phyloP scores from a whole-genome alignment of 2,888 invertebrate genomes.

The Linhomoeus sp. region DNA sequence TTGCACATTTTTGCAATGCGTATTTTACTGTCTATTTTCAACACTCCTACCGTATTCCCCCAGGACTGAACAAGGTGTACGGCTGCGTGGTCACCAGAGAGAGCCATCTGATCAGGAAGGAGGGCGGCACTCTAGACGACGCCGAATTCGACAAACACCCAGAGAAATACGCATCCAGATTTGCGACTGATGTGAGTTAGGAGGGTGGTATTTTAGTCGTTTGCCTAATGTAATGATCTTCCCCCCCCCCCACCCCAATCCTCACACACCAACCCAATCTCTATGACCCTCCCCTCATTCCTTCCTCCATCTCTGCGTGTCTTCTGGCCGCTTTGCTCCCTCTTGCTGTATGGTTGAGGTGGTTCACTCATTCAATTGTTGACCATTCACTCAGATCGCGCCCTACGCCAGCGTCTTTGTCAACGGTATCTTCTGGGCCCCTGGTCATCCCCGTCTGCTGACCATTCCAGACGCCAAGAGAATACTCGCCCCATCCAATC shows the following conservation, averaged over 20 bases:
- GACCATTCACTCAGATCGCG: conserved; percentile 67
- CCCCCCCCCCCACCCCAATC: too few relatives aligned
- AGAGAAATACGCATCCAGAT: conserved; percentile 78
- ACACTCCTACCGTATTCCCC: too few relatives aligned
- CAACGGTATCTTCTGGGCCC: conserved; percentile 98
- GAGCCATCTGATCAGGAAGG: conserved; percentile 75
- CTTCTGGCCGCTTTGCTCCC: too few relatives aligned
- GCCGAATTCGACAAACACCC: conserved; percentile 79
- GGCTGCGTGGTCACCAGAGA: conserved; percentile 81
- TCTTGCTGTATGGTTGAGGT: too few relatives aligned
- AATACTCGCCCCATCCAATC: conserved; percentile 38
- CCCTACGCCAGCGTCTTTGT: conserved; percentile 89
- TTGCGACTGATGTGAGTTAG: conserved; percentile 55
- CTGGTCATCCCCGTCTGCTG: conserved; percentile 77
- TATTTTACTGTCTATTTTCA: too few relatives aligned
- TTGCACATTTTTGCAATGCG: conserved; percentile 1
- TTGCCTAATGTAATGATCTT: too few relatives aligned
- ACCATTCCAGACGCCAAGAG: conserved; percentile 96
- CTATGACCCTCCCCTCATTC: too few relatives aligned
- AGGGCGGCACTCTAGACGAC: conserved; percentile 68
- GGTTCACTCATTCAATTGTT: too few relatives aligned
- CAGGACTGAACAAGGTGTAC: conserved; percentile 80
- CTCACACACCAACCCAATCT: too few relatives aligned
- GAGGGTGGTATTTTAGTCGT: too few relatives aligned
- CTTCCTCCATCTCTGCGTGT: too few relatives aligned